Conservation (phyloP, 2,888 invertebrate species). For the Meiosimyza platycephala region DNA sequence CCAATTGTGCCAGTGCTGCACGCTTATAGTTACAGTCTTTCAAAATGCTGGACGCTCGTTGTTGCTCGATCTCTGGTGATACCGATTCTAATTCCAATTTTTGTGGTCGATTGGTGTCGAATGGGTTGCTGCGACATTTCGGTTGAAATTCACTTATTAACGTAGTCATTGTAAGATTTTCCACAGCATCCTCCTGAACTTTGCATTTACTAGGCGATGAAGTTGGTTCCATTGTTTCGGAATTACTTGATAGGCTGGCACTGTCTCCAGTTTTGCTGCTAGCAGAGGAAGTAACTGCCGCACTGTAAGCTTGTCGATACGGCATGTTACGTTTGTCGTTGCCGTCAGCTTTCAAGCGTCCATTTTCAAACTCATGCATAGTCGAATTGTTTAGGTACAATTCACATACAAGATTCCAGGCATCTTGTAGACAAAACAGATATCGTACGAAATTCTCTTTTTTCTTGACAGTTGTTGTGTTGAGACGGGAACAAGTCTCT, state of each 20-base stretch:
- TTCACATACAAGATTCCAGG: slow-evolving; percentile 73
- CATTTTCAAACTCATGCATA: slow-evolving; percentile 64
- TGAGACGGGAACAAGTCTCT: slow-evolving; percentile 71
- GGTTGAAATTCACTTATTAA: slow-evolving; percentile 66
- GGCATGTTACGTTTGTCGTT: slow-evolving; percentile 46
- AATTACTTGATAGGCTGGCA: slow-evolving; percentile 47
- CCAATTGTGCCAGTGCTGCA: slow-evolving; percentile 85
- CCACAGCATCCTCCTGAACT: slow-evolving; percentile 56
- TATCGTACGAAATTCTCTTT: slow-evolving; percentile 73
- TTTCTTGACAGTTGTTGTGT: slow-evolving; percentile 68
- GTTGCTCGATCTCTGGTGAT: slow-evolving; percentile 86
- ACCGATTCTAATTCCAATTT: slow-evolving; percentile 72
- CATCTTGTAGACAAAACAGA: slow-evolving; percentile 72
- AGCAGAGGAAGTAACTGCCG: slow-evolving; percentile 49
- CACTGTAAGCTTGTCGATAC: slow-evolving; percentile 39
- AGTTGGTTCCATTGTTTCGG: slow-evolving; percentile 44
- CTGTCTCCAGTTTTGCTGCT: slow-evolving; percentile 51
- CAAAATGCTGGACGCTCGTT: slow-evolving; percentile 82
- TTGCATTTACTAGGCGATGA: slow-evolving; percentile 57
- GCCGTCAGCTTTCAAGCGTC: slow-evolving; percentile 43
- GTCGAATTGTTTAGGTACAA: slow-evolving; percentile 69
- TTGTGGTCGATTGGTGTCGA: slow-evolving; percentile 65
- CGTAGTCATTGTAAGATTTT: slow-evolving; percentile 66
- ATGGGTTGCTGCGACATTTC: slow-evolving; percentile 65
- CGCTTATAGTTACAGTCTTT: slow-evolving; percentile 90